Evolutionary conservation across 2,888 invertebrate species (phyloP).

Genomic region (Drosophila anomelani): DNA sequence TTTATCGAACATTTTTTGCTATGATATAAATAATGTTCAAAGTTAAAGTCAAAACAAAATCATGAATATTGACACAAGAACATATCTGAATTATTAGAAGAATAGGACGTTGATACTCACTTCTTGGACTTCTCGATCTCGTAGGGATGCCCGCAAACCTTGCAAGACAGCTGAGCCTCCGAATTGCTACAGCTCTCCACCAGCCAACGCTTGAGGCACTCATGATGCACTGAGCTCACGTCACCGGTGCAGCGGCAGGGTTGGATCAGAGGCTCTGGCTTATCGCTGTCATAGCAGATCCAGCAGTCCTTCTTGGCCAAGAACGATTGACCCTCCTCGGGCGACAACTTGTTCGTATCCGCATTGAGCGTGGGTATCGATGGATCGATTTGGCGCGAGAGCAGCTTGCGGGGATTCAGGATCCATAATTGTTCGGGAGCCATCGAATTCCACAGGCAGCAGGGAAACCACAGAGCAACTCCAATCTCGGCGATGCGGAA

Average conservation of each 20-base stretch:
- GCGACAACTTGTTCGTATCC: slow-evolving; percentile 83
- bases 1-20: neutral
- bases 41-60: neutral
- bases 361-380: slow-evolving; percentile 85
- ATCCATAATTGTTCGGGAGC: slow-evolving; percentile 97
- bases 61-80: neutral
- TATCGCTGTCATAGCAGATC: slow-evolving; percentile 95
- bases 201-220: slow-evolving; percentile 95
- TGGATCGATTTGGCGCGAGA: slow-evolving; percentile 88
- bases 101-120: slow-evolving; percentile 78
- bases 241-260: slow-evolving; percentile 96
- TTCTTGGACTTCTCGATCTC: slow-evolving; percentile 91
- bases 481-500: slow-evolving; percentile 96
- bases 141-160: slow-evolving; percentile 93
- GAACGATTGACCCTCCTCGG: slow-evolving; percentile 86
- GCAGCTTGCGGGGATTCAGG: slow-evolving; percentile 94
- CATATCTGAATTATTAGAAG: neutral
- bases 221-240: slow-evolving; percentile 96
- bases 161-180: slow-evolving; percentile 90
- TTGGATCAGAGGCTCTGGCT: slow-evolving; percentile 92
- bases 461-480: slow-evolving; percentile 97
- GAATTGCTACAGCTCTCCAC: slow-evolving; percentile 93
- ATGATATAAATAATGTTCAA: neutral
- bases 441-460: slow-evolving; percentile 98
- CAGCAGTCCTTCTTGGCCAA: slow-evolving; percentile 91